Base-by-base conservation (phyloP, 1,140 invertebrate species). In the Drosophila repletoides region DNA sequence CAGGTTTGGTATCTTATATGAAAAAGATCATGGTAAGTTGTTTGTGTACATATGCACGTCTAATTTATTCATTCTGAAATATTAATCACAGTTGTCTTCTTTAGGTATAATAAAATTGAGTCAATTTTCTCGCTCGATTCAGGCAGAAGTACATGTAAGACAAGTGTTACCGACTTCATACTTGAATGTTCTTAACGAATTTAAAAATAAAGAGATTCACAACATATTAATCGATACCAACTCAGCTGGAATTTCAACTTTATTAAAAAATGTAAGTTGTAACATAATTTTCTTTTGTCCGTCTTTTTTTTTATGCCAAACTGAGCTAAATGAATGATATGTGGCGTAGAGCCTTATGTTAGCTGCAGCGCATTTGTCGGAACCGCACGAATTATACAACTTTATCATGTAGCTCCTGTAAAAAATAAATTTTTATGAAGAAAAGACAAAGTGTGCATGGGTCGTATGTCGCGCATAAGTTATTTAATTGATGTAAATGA, bases 1-100 rank as follows among this genome's bases (percentile, higher is more conserved):
- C 1, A 94, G 94, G 89, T 96, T 98, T 72, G 97, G 96, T 0
- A 95, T 98, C 58, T 93, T 98, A 24, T 98, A 98, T 88, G 97
- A 98, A 90, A 70, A 48, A n/a, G 52, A 87, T 17, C 53, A 81
- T 51, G 76, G 80, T 86, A 38, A 53, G 67, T 31, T n/a, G 12
- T 33, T 14, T 4, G n/a, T 33, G 7, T 9, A 10, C 1, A 29
- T 48, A 15, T 22, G 1, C 0, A 49, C 17, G 3, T 48, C 14
- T 29, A 31, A 15, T 7, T 26, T 17, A 15, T 36, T 36, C n/a
- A 15, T 4, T 2, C 1, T n/a, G 5, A 33, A 10, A 19, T 46
- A 19, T 28, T 55, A 28, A 33, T 49, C 22, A n/a, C 6, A 29
- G n/a, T n/a, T n/a, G n/a, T n/a, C 10, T 12, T 48, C 17, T 34